phyloP scores from a whole-genome alignment of 2,113 vertebrate species.

The Cnemophilus loriae region DNA sequence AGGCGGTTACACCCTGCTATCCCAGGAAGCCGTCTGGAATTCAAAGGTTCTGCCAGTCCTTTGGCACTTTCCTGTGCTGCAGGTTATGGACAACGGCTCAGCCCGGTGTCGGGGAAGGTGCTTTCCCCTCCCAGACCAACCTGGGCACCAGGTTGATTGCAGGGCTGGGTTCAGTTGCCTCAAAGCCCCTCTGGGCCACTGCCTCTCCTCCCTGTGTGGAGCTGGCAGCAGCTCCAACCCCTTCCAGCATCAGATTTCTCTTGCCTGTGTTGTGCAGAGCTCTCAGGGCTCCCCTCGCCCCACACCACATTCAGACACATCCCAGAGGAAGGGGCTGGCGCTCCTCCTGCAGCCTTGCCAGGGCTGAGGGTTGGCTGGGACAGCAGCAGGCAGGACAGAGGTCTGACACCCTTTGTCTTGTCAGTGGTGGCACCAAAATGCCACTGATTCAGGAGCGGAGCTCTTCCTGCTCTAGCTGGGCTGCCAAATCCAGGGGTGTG shows the following conservation, averaged over 20 bases:
- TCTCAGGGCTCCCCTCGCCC: not conserved
- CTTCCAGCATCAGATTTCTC: not conserved
- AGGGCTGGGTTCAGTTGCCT: not conserved
- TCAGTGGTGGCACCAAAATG: not conserved
- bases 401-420: not conserved
- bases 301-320: too few species aligned
- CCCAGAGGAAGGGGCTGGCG: not conserved
- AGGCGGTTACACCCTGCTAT: slow-evolving; percentile 28
- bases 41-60: slow-evolving; percentile 42
- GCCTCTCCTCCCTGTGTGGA: not conserved
- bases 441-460: not conserved
- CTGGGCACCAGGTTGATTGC: not conserved
- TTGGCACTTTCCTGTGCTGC: not conserved
- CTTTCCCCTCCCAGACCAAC: not conserved
- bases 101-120: not conserved
- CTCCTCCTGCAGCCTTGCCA: not conserved
- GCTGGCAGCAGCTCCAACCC: not conserved
- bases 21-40: not conserved
- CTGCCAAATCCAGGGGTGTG: not conserved
- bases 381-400: not conserved
- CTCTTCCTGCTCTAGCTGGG: not conserved
- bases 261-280: not conserved
- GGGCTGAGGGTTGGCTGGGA: not conserved
- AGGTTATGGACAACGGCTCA: not conserved
- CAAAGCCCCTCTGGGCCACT: not conserved